phyloP scores from a whole-genome alignment of 2,797 vertebrate species.

The Buceros bicornis region DNA sequence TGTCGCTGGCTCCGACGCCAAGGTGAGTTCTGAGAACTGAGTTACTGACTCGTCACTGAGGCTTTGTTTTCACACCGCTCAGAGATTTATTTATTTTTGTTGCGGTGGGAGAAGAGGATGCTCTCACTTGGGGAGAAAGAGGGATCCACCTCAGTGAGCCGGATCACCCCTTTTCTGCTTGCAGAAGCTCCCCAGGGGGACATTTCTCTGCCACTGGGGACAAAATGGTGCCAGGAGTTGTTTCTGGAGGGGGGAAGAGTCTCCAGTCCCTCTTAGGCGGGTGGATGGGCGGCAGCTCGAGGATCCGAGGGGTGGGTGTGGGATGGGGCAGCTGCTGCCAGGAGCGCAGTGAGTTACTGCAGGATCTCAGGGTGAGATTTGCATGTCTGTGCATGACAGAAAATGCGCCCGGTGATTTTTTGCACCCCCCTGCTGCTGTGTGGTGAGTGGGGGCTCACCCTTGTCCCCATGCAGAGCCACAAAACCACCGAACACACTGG shows the following conservation, averaged over 20 bases:
- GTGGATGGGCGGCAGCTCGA: rapidly evolving
- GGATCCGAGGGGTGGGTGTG: background rate
- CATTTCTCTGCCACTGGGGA: rapidly evolving
- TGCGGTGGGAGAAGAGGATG: background rate
- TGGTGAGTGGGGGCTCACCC: background rate
- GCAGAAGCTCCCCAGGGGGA: background rate
- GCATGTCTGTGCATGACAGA: background rate
- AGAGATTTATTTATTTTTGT: background rate
- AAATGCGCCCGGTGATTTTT: background rate
- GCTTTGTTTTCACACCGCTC: background rate
- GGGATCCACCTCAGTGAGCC: background rate
- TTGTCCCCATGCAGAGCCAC: background rate
- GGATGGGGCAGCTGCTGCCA: background rate
- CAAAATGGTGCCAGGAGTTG: background rate
- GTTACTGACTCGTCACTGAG: background rate
- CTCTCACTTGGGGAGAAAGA: background rate
- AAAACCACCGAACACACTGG: background rate
- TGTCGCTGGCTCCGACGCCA: background rate
- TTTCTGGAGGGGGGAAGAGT: background rate
- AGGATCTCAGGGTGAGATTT: rapidly evolving
- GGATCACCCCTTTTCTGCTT: background rate
- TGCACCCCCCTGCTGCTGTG: background rate
- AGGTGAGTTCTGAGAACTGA: constrained; percentile 21
- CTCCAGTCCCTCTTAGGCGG: rapidly evolving
- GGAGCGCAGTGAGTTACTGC: background rate